Evolutionary conservation across 1,140 invertebrate species (phyloP).

Genomic region (Heterodera schachtii): DNA sequence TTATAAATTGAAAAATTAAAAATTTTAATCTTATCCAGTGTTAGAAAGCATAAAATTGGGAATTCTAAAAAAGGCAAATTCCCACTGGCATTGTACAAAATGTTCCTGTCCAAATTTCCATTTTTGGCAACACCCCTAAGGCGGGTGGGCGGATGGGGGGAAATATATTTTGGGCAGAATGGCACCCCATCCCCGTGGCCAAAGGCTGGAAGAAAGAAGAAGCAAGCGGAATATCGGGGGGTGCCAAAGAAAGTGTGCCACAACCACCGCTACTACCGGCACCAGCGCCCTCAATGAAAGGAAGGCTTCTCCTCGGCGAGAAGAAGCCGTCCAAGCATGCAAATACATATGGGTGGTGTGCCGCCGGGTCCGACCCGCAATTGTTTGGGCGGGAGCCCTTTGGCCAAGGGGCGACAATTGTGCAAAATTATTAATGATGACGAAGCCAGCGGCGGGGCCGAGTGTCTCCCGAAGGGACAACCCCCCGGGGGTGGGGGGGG

Average conservation of each 20-base stretch:
- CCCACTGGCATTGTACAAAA: too few relatives aligned
- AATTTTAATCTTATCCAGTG: too few relatives aligned
- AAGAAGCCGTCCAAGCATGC: constrained; percentile 4
- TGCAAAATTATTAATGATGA: constrained; percentile 2
- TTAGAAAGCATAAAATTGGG: not conserved
- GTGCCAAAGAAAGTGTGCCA: not conserved
- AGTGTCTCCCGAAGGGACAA: not conserved
- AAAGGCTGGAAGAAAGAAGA: not conserved
- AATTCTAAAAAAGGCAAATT: not conserved
- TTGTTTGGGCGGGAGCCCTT: not conserved
- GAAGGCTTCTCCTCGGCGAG: not conserved
- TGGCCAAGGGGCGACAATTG: not conserved
- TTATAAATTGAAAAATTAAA: too few relatives aligned
- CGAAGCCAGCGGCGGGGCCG: too few relatives aligned
- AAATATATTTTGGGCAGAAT: not conserved
- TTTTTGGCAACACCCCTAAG: too few relatives aligned
- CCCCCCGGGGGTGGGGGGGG: too few relatives aligned
- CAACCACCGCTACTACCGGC: too few relatives aligned
- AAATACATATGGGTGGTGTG: not conserved
- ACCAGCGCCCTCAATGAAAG: not conserved
- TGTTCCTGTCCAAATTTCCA: too few relatives aligned
- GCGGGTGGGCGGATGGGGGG: too few relatives aligned
- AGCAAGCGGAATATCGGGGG: not conserved
- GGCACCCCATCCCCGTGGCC: too few relatives aligned
- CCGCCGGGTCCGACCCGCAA: not conserved